These are phyloP conservation scores for Hydrolagus affinis DNA, from an alignment of 2,113 vertebrate species.

Conservation along the genomic window DNA sequence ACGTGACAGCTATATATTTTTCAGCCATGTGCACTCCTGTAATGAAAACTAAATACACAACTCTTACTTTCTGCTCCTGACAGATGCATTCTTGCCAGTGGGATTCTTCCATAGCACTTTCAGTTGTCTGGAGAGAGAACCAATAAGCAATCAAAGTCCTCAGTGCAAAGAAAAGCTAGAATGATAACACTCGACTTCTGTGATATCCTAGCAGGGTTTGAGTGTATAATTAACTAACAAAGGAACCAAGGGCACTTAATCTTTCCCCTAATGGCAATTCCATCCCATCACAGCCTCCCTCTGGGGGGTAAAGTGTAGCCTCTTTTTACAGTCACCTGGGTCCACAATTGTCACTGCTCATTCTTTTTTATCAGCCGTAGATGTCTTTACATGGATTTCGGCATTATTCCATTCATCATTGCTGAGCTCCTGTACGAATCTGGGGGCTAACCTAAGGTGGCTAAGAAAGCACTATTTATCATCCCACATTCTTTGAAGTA, in stretches of 20 bases:
- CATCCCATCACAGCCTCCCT: conserved; percentile 64
- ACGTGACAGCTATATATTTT: conserved; percentile 91
- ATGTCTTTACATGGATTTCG: conserved; percentile 62
- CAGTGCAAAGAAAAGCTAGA: conserved; percentile 64
- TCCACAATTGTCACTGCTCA: conserved; percentile 74
- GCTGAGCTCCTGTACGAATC: conserved; percentile 73
- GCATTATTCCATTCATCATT: conserved; percentile 71
- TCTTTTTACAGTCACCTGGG: conserved; percentile 67
- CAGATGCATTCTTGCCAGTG: conserved; percentile 81
- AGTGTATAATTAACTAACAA: conserved; percentile 88
- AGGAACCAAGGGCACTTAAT: conserved; percentile 79
- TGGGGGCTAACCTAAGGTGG: conserved; percentile 58
- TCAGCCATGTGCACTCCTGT: conserved; percentile 72
- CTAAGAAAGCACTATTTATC: conserved; percentile 61
- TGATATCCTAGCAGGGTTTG: conserved; percentile 63
- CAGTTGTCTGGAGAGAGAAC: conserved; percentile 89
- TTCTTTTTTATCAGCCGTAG: conserved; percentile 72
- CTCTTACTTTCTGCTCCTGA: conserved; percentile 59
- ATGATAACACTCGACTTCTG: conserved; percentile 62
- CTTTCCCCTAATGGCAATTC: conserved; percentile 81
- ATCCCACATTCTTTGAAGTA: conserved; percentile 41
- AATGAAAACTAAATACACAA: conserved; percentile 94
- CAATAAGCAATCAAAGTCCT: conserved; percentile 84
- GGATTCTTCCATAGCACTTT: conserved; percentile 77
- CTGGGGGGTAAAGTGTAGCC: conserved; percentile 67